Conservation (phyloP, 2,888 invertebrate species). For the Magallana nippona region DNA sequence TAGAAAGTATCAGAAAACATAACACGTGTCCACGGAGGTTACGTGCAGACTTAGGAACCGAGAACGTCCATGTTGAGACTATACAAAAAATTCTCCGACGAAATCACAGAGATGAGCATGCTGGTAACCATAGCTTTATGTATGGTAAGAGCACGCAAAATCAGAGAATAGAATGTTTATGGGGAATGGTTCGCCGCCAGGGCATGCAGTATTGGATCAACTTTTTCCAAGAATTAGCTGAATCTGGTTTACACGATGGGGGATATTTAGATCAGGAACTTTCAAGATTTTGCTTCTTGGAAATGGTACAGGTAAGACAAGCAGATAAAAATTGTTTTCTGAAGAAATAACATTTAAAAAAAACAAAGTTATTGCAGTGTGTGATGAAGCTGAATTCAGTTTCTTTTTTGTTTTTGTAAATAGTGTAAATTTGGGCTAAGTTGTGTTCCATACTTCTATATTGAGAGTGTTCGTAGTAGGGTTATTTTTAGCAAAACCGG, state of each 20-base stretch:
- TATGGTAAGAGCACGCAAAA: slow-evolving; percentile 51
- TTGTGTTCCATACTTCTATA: no score
- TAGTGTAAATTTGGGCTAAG: no score
- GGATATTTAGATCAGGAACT: no score
- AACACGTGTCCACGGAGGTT: slow-evolving; percentile 35
- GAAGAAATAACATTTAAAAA: no score
- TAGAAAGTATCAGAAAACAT: slow-evolving; percentile 34
- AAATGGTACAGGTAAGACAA: slow-evolving; percentile 53
- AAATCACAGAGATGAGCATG: slow-evolving; percentile 39
- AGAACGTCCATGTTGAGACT: slow-evolving; percentile 46
- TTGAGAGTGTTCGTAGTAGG: no score
- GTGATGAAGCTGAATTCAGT: no score
- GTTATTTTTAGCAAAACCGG: no score
- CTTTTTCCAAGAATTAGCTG: slow-evolving; percentile 45
- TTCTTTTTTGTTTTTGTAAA: no score
- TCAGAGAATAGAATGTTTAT: slow-evolving; percentile 57
- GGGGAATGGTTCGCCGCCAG: slow-evolving; percentile 52
- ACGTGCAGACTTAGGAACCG: slow-evolving; percentile 47
- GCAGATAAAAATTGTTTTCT: no score
- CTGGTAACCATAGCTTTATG: slow-evolving; percentile 38
- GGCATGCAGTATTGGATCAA: slow-evolving; percentile 52
- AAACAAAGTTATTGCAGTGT: no score
- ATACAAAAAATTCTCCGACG: slow-evolving; percentile 42
- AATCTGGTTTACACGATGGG: slow-evolving; percentile 44
- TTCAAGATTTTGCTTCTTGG: slow-evolving; percentile 53